phyloP scores from a whole-genome alignment of 1,140 invertebrate species.

The Andrena cerasifolii region DNA sequence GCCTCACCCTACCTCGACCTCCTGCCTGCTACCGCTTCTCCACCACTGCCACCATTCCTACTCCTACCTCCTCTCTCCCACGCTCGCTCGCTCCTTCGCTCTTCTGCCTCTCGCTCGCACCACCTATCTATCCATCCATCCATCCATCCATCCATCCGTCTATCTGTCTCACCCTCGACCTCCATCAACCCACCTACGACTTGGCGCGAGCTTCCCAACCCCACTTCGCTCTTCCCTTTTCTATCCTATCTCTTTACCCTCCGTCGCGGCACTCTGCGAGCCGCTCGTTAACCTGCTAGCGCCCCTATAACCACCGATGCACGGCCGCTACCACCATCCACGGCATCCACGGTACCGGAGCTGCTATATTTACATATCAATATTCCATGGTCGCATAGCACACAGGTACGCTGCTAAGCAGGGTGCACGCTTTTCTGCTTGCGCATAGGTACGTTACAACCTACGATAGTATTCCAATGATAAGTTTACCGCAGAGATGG shows the following conservation, averaged over 20 bases:
- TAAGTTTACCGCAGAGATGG: too few relatives aligned
- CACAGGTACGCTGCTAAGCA: constrained; percentile 38
- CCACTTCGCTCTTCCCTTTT: constrained; percentile 36
- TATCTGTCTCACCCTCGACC: constrained; percentile 49
- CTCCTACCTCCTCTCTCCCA: constrained; percentile 38
- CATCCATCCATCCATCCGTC: constrained; percentile 47
- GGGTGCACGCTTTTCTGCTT: constrained; percentile 61
- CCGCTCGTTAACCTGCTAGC: constrained; percentile 77
- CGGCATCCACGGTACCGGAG: constrained; percentile 53
- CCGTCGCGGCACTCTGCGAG: constrained; percentile 64
- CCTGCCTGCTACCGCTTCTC: constrained; percentile 60
- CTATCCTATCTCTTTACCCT: constrained; percentile 51
- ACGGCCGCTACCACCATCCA: constrained; percentile 59
- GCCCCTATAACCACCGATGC: constrained; percentile 73
- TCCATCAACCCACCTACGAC: constrained; percentile 58
- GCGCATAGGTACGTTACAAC: constrained; percentile 58
- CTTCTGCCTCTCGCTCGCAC: constrained; percentile 53
- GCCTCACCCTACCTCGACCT: constrained; percentile 53
- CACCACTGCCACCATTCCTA: constrained; percentile 52
- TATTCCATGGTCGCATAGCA: constrained; percentile 71
- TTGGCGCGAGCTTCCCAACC: constrained; percentile 44
- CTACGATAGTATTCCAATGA: background rate
- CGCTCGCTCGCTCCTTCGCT: constrained; percentile 18
- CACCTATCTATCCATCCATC: too few relatives aligned
- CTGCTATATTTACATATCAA: constrained; percentile 81